Conservation (phyloP, 2,113 vertebrate genomes). For the Emydocephalus ijimae region DNA sequence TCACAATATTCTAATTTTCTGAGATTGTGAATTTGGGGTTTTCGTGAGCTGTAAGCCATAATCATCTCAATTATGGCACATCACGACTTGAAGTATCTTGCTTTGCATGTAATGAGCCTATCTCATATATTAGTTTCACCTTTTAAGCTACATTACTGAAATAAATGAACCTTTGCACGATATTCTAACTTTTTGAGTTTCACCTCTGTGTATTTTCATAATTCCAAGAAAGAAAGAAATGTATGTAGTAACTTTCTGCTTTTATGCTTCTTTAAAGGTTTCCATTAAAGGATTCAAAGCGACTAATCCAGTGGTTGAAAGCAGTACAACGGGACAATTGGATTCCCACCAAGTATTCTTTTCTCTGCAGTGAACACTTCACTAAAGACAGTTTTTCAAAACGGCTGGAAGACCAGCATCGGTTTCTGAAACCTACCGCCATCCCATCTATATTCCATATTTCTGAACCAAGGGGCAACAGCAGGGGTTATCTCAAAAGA, state of each 20-base stretch:
- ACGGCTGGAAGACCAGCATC: conserved; percentile 75
- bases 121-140: too few relatives aligned
- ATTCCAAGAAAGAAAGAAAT: neutral
- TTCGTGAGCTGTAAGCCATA: too few relatives aligned
- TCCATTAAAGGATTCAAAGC: conserved; percentile 77
- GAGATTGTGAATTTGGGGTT: too few relatives aligned
- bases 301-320: conserved; percentile 76
- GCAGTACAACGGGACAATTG: conserved; percentile 80
- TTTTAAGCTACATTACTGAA: too few relatives aligned
- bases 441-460: conserved; percentile 80
- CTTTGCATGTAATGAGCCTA: too few relatives aligned
- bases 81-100: too few relatives aligned
- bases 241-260: rapidly evolving
- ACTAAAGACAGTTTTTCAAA: conserved; percentile 80
- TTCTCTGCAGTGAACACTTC: conserved; percentile 81
- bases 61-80: too few relatives aligned
- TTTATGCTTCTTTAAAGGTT: conserved; percentile 62
- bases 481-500: conserved; percentile 60
- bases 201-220: neutral
- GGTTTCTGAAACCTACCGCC: conserved; percentile 74
- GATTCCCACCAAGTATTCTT: conserved; percentile 81
- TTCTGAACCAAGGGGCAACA: conserved; percentile 55
- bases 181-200: too few relatives aligned
- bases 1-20: too few relatives aligned
- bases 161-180: too few relatives aligned